phyloP scores from a whole-genome alignment of 2,888 invertebrate species.

The Calliopum simillimum region DNA sequence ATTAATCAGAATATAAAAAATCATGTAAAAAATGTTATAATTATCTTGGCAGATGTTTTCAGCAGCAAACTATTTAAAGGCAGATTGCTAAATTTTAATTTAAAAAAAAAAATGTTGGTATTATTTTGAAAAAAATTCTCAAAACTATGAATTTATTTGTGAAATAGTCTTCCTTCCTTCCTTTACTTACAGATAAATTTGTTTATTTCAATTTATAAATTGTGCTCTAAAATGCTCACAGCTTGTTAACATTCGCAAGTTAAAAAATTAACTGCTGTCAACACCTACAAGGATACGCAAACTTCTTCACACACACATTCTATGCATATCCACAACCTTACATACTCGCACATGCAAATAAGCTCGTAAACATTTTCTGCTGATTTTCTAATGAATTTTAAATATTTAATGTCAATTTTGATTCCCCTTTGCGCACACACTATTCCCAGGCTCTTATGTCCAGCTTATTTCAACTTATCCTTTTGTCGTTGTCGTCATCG shows the following conservation, averaged over 20 bases:
- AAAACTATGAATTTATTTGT: too few species aligned
- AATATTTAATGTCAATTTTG: slow-evolving; percentile 45
- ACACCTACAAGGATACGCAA: background rate
- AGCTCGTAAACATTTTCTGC: too few species aligned
- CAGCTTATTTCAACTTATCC: background rate
- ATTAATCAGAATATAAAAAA: too few species aligned
- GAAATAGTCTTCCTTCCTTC: background rate
- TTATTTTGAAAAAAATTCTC: too few species aligned
- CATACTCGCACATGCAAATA: too few species aligned
- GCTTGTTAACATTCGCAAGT: background rate
- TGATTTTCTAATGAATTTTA: slow-evolving; percentile 42
- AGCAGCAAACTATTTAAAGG: too few species aligned
- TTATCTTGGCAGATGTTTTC: too few species aligned
- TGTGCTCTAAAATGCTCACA: too few species aligned
- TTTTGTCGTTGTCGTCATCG: background rate
- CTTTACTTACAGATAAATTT: background rate
- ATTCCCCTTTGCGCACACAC: slow-evolving; percentile 24
- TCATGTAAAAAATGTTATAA: too few species aligned
- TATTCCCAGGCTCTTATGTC: background rate
- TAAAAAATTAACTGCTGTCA: background rate
- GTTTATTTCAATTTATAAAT: background rate
- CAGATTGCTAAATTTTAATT: too few species aligned
- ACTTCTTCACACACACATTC: background rate
- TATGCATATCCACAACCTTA: background rate
- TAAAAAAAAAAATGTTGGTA: too few species aligned